Percentiles rank a stretch among this genome's conserved stretches.
phyloP scores from a whole-genome alignment of 2,888 invertebrate species.

The Agrochola lota region DNA sequence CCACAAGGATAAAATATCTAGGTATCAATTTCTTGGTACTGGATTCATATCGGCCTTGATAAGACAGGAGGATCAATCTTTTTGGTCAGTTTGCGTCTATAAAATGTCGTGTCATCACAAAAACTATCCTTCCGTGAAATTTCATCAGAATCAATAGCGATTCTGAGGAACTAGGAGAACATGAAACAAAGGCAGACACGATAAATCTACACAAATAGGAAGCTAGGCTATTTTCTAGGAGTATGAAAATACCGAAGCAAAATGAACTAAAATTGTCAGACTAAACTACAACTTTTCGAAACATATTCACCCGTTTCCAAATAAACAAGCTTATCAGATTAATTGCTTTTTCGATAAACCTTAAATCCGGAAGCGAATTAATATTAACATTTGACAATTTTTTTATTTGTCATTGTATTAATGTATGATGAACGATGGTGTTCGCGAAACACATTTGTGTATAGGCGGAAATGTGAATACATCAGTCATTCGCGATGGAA shows the following conservation, averaged over 20 bases:
- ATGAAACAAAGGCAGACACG: not conserved
- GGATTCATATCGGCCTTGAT: not conserved
- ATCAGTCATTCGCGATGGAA: slow-evolving; percentile 50
- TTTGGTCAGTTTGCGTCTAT: not conserved
- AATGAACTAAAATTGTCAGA: not conserved
- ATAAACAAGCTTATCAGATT: slow-evolving; percentile 44
- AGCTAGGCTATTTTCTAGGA: not conserved
- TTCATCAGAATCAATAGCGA: slow-evolving; percentile 17
- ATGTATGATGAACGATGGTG: slow-evolving; percentile 58
- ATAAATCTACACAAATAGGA: not conserved
- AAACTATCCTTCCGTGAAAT: slow-evolving; percentile 34
- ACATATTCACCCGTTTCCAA: slow-evolving; percentile 33
- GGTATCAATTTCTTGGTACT: not conserved
- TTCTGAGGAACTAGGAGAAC: slow-evolving; percentile 9
- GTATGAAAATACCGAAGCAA: not conserved
- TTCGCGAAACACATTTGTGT: slow-evolving; percentile 48
- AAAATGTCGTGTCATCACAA: slow-evolving; percentile 27
- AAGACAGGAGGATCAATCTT: not conserved
- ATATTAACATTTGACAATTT: slow-evolving; percentile 40
- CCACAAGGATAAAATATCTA: not conserved
- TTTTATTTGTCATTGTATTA: slow-evolving; percentile 40
- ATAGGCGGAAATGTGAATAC: slow-evolving; percentile 54
- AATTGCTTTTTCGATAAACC: slow-evolving; percentile 39
- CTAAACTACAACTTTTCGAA: slow-evolving; percentile 18
- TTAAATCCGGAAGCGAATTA: slow-evolving; percentile 32